These are phyloP conservation scores for Toxonevra muliebris DNA, from an alignment of 2,888 invertebrate genomes.

Conservation along the genomic window DNA sequence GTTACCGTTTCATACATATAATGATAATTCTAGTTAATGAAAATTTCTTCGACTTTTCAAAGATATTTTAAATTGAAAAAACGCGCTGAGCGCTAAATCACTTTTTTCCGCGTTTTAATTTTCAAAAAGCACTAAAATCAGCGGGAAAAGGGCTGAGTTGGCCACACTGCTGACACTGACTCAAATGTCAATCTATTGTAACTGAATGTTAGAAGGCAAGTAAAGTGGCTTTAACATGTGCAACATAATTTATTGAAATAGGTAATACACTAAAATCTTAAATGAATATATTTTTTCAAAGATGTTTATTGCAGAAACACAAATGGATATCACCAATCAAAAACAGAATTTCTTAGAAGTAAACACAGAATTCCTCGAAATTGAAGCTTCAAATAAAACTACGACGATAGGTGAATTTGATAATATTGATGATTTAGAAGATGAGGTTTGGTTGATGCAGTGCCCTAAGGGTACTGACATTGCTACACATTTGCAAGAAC, in stretches of 20 bases:
- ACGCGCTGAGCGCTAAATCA: too few relatives aligned
- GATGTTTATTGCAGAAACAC: background rate
- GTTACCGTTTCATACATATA: too few relatives aligned
- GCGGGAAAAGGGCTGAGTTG: too few relatives aligned
- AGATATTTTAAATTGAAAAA: too few relatives aligned
- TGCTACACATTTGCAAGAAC: slow-evolving; percentile 38
- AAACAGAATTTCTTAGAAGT: slow-evolving; percentile 36
- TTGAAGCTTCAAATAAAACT: slow-evolving; percentile 33
- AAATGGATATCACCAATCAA: slow-evolving; percentile 6
- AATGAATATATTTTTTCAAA: background rate
- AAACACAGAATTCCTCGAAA: slow-evolving; percentile 39
- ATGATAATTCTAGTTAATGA: too few relatives aligned
- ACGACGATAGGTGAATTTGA: slow-evolving; percentile 40
- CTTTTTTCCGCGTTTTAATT: too few relatives aligned
- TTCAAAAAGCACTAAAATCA: too few relatives aligned
- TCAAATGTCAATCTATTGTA: too few relatives aligned
- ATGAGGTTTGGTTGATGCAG: slow-evolving; percentile 53
- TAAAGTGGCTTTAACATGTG: background rate
- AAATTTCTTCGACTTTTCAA: too few relatives aligned
- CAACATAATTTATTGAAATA: background rate
- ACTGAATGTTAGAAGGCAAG: too few relatives aligned
- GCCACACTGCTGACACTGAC: too few relatives aligned
- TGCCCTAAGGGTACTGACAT: slow-evolving; percentile 47
- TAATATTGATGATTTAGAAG: slow-evolving; percentile 43
- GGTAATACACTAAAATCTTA: background rate